Conservation (phyloP, 1,140 invertebrate species). For the Neuroterus valhalla region DNA sequence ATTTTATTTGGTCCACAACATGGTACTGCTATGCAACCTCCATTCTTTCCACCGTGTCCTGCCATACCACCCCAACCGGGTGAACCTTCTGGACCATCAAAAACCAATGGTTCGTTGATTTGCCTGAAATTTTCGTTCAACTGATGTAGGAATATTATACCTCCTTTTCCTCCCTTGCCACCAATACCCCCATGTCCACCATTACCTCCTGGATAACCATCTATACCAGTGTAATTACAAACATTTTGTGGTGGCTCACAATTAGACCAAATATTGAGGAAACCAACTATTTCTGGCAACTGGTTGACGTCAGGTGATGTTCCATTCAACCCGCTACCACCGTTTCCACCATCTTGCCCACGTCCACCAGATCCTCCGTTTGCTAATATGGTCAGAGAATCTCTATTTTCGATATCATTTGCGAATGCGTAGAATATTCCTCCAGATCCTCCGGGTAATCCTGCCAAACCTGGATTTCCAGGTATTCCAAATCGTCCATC, state of each 20-base stretch:
- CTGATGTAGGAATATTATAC: neutral
- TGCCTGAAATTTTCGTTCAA: neutral
- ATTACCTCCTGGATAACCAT: no score
- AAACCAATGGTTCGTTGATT: neutral
- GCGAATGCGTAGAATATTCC: constrained; percentile 13
- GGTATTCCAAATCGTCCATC: neutral
- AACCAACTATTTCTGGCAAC: neutral
- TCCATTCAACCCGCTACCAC: neutral
- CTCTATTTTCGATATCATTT: neutral
- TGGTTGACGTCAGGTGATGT: neutral
- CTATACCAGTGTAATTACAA: no score
- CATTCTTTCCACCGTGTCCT: neutral
- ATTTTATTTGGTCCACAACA: neutral
- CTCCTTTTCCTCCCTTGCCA: neutral
- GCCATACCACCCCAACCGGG: neutral
- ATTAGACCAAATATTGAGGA: neutral
- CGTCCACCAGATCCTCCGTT: neutral
- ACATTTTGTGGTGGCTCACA: neutral
- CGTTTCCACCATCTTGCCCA: constrained; percentile 6
- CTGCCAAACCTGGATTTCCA: neutral
- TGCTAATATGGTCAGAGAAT: neutral
- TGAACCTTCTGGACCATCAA: no score
- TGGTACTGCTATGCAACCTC: neutral
- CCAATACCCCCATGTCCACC: neutral
- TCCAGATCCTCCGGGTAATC: constrained; percentile 1